Base-by-base conservation (phyloP, 2,888 invertebrate genomes). In the Bedellia somnulentella region DNA sequence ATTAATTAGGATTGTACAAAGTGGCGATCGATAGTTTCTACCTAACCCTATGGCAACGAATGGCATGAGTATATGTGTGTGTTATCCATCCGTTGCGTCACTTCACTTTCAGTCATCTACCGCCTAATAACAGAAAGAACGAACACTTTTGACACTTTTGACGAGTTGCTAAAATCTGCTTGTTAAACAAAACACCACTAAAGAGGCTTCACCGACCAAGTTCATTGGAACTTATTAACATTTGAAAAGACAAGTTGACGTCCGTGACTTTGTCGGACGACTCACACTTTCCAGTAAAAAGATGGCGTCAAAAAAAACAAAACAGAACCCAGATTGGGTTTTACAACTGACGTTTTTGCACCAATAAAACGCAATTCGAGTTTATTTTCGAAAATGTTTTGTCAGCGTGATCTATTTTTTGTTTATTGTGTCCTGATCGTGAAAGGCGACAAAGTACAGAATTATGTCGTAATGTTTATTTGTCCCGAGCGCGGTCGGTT, bases 171-270 rank as follows among this genome's bases (percentile, higher is more conserved):
- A n/a, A n/a, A n/a, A n/a, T n/a, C n/a, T n/a, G n/a, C n/a, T n/a
- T n/a, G n/a, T n/a, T n/a, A n/a, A 18, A 29, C 29, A 29, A 21
- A 22, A 22, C 29, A 11, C 5, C 16, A 22, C 22, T 12, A 17
- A 12, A 28, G 5, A 8, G 17, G 17, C 29, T 4, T 10, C 46
- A 49, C 49, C 52, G 45, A 51, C 54, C 58, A 51, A 55, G 64
- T 70, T 68, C 68, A 57, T 54, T 60, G 70, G 58, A 59, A 62
- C 64, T 43, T 54, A 68, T 71, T 73, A 57, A 56, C 68, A 71
- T 73, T 57, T 56, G 59, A 68, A 73, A 66, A 62, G 63, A 52
- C 46, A 46, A 44, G 42, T 42, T 49, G 45, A 53, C 52, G 49
- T 40, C 53, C 51, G 47, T 49, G 58, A 59, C 58, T 57, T 61